Evolutionary conservation across 1,140 invertebrate genomes (phyloP).

Genomic region (Sycophila sp.): DNA sequence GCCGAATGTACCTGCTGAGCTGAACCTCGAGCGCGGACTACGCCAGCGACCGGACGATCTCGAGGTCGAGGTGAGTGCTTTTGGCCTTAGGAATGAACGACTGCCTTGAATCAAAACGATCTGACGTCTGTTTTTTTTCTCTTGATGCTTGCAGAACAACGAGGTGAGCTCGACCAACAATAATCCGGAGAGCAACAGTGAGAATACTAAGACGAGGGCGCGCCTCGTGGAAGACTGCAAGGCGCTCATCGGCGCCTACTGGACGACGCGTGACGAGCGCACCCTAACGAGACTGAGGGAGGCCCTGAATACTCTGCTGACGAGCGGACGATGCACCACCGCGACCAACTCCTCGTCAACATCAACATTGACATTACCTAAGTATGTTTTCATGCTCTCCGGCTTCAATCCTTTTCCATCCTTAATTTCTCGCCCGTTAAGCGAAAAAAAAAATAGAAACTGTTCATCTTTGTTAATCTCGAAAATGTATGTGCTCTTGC

Average conservation of each 20-base stretch:
- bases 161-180: background rate
- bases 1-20: conserved; percentile 63
- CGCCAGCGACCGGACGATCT: conserved; percentile 36
- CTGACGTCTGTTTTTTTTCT: background rate
- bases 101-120: background rate
- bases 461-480: too few relatives aligned
- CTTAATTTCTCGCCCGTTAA: too few relatives aligned
- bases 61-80: conserved; percentile 23
- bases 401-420: too few relatives aligned
- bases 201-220: conserved; percentile 16
- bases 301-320: conserved; percentile 48
- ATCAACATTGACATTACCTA: too few relatives aligned
- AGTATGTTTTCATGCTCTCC: too few relatives aligned
- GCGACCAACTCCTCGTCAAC: background rate
- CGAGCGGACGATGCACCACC: too few relatives aligned
- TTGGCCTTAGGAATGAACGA: too few relatives aligned
- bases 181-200: conserved; percentile 8
- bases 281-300: conserved; percentile 51
- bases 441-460: too few relatives aligned
- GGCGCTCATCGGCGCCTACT: conserved; percentile 50
- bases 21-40: too few relatives aligned
- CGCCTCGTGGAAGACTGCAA: conserved; percentile 37
- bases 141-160: conserved; percentile 1
- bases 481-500: background rate
- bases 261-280: conserved; percentile 41